A percentile compares a stretch with the other conserved stretches of the same genome.
These are phyloP conservation scores for Platycercus adscitus DNA, from an alignment of 2,113 vertebrate genomes.

Conservation along the genomic window DNA sequence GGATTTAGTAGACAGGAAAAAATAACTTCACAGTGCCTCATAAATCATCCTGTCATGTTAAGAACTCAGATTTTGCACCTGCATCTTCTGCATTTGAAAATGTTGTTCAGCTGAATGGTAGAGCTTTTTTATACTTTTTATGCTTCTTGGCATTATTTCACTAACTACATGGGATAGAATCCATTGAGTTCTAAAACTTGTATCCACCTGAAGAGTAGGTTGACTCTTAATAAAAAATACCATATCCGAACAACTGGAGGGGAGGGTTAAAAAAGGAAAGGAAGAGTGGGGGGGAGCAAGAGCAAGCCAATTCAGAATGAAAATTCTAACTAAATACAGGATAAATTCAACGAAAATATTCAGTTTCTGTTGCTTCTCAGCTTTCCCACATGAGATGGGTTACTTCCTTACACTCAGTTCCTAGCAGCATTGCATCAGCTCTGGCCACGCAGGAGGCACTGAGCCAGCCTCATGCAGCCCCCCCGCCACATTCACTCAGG, in stretches of 20 bases:
- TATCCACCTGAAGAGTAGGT: neutral
- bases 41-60: neutral
- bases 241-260: neutral
- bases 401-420: neutral
- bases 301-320: neutral
- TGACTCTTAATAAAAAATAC: neutral
- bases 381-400: accelerated
- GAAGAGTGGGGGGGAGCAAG: neutral
- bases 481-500: neutral
- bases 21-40: neutral
- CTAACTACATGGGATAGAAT: neutral
- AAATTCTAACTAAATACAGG: neutral
- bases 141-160: neutral
- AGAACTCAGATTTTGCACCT: constrained; percentile 10
- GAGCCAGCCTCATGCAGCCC: neutral
- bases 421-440: neutral
- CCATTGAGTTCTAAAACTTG: neutral
- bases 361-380: neutral
- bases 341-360: neutral
- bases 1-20: neutral
- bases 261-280: neutral
- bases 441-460: neutral
- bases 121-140: neutral
- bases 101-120: neutral
- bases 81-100: neutral